Evolutionary conservation across 2,888 invertebrate species (phyloP).

Genomic region (Anodontia alba): DNA sequence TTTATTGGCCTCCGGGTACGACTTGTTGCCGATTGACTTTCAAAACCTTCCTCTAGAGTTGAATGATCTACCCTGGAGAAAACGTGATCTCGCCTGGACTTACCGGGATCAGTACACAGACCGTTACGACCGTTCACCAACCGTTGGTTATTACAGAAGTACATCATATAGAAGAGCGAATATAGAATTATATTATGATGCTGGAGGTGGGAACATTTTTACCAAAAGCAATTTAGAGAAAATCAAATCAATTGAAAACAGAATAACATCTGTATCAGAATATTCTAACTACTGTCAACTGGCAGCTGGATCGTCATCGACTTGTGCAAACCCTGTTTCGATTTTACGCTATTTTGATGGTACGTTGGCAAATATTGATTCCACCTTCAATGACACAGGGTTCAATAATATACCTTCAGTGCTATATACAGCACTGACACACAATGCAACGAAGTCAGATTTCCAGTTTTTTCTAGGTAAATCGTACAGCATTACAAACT

Average conservation of each 20-base stretch:
- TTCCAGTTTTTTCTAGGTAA: constrained; percentile 68
- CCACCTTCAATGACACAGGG: constrained; percentile 69
- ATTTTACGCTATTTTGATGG: constrained; percentile 75
- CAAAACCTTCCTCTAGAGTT: constrained; percentile 73
- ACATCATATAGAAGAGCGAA: constrained; percentile 42
- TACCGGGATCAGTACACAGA: constrained; percentile 44
- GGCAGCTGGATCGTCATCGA: constrained; percentile 16
- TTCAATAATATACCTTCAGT: constrained; percentile 69
- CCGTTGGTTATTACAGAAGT: constrained; percentile 26
- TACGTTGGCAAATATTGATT: constrained; percentile 50
- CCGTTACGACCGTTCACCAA: constrained; percentile 40
- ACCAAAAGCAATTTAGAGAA: constrained; percentile 63
- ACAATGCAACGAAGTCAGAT: constrained; percentile 53
- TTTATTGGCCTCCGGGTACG: constrained; percentile 64
- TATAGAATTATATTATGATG: constrained; percentile 66
- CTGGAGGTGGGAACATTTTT: constrained; percentile 71
- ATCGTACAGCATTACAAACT: constrained; percentile 48
- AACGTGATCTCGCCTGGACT: constrained; percentile 69
- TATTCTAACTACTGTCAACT: constrained; percentile 58
- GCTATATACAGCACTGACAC: constrained; percentile 64
- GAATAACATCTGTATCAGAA: constrained; percentile 40
- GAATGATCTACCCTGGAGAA: constrained; percentile 65
- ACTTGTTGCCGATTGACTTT: constrained; percentile 72
- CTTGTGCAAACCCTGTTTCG: constrained; percentile 64
- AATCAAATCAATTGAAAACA: constrained; percentile 69